These are phyloP conservation scores for Etheostoma cragini DNA, from an alignment of 2,113 vertebrate genomes.

Conservation along the genomic window DNA sequence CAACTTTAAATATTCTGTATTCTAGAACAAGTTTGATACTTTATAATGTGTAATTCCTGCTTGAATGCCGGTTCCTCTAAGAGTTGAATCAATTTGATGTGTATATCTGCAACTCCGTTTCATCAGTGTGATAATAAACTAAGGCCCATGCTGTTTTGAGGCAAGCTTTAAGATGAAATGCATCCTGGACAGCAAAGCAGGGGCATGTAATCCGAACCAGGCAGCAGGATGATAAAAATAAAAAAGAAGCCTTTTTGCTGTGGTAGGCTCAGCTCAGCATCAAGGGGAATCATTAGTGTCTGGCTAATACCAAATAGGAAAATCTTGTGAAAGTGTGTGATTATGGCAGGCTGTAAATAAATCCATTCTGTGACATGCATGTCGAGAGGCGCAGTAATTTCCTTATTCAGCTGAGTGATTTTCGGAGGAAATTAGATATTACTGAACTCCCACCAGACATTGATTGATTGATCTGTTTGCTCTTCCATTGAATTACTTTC, in stretches of 20 bases:
- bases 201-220: conserved; percentile 36
- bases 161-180: conserved; percentile 28
- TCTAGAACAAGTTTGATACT: neutral
- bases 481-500: conserved; percentile 67
- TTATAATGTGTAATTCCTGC: neutral
- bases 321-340: conserved; percentile 60
- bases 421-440: conserved; percentile 77
- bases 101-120: neutral
- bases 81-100: conserved; percentile 13
- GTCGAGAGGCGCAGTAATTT: conserved; percentile 48
- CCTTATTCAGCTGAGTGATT: conserved; percentile 59
- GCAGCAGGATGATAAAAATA: conserved; percentile 25
- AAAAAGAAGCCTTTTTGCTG: conserved; percentile 48
- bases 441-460: conserved; percentile 38
- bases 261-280: conserved; percentile 42
- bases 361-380: conserved; percentile 51
- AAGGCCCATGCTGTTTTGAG: neutral
- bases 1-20: too few species aligned
- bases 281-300: conserved; percentile 63
- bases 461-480: conserved; percentile 71
- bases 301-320: conserved; percentile 56
- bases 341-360: conserved; percentile 58
- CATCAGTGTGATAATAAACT: conserved; percentile 21
- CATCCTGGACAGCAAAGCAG: conserved; percentile 9
- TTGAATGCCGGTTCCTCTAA: neutral